Evolutionary conservation across 2,888 invertebrate genomes (phyloP).

Genomic region (Liodrosophila aerea): DNA sequence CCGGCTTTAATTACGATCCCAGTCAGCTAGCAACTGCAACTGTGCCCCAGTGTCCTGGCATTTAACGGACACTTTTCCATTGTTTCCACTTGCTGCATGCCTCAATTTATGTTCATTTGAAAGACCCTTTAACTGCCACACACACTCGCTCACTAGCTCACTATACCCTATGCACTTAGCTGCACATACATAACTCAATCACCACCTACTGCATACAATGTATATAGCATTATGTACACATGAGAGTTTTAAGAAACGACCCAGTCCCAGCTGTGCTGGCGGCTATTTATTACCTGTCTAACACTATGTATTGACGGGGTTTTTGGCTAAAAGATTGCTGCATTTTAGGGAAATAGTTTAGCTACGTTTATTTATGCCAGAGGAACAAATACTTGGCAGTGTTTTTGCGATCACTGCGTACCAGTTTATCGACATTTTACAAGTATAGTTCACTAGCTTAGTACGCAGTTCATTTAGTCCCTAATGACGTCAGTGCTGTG

Average conservation of each 20-base stretch:
- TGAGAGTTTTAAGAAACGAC: neutral
- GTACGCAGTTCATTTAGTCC: no score
- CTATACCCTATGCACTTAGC: neutral
- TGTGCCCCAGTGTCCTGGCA: conserved; percentile 47
- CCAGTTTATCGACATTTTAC: neutral
- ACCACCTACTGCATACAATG: neutral
- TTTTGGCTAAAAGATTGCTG: neutral
- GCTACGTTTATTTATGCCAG: no score
- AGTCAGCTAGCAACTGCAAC: conserved; percentile 29
- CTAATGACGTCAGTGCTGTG: conserved; percentile 32
- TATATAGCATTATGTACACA: no score
- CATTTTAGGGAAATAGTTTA: neutral
- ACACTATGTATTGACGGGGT: conserved; percentile 16
- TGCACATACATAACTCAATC: conserved; percentile 18
- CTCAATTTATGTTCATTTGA: conserved; percentile 70
- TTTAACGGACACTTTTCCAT: conserved; percentile 40
- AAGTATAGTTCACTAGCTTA: no score
- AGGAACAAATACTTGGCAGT: no score
- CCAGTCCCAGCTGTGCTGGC: conserved; percentile 4
- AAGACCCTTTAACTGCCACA: conserved; percentile 24
- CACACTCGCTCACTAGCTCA: no score
- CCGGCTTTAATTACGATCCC: conserved; percentile 70
- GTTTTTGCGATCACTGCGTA: neutral
- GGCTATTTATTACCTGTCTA: conserved; percentile 36
- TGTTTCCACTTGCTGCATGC: conserved; percentile 36